Percentiles rank a stretch among this genome's conserved stretches.
Conservation (phyloP, 2,888 invertebrate species). For the Hydroisotoma schaefferi region DNA sequence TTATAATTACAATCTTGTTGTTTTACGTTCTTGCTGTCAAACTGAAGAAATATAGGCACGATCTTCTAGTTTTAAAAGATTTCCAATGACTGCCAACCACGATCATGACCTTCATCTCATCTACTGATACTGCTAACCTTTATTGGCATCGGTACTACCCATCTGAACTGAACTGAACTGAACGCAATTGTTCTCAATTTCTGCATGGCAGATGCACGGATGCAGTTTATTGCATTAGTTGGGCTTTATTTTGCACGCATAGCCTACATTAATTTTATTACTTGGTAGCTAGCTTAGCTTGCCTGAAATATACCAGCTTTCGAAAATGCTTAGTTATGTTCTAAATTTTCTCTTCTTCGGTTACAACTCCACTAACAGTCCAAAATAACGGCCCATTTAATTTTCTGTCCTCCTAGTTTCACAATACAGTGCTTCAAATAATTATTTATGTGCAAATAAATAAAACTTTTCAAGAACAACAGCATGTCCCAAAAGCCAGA, state of each 20-base stretch:
- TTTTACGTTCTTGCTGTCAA: not conserved
- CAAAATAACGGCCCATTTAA: no score
- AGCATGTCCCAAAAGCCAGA: no score
- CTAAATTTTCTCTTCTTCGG: no score
- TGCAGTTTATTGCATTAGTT: conserved; percentile 4
- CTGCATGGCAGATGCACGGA: not conserved
- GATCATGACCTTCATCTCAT: conserved; percentile 5
- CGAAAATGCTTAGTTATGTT: no score
- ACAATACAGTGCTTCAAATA: no score
- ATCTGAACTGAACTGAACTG: not conserved
- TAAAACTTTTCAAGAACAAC: no score
- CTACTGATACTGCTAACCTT: no score
- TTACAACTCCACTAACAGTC: no score
- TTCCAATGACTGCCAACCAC: not conserved
- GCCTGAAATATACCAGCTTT: no score
- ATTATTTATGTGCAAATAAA: no score
- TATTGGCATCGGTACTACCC: not conserved
- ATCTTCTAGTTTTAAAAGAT: not conserved
- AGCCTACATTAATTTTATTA: not conserved
- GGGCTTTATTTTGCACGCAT: not conserved
- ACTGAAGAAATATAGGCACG: not conserved
- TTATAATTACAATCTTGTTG: not conserved
- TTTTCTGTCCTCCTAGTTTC: no score
- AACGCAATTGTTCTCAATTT: not conserved
- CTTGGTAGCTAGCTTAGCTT: no score